phyloP scores from a whole-genome alignment of 2,888 invertebrate genomes.

The Cactoblastis cactorum region DNA sequence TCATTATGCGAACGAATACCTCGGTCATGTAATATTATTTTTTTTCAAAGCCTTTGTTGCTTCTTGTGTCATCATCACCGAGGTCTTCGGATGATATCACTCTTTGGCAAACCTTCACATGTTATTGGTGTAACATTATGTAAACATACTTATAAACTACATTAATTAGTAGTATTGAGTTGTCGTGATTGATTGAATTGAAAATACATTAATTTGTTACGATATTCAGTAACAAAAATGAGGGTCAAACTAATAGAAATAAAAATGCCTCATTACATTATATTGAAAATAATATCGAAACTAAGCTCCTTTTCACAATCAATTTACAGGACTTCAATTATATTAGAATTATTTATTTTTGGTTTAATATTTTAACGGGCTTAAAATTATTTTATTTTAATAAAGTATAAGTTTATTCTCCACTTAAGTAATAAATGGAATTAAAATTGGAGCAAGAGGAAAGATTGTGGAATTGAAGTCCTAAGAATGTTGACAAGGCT shows the following conservation, averaged over 20 bases:
- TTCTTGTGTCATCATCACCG: constrained; percentile 54
- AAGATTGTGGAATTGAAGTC: constrained; percentile 41
- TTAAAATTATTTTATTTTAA: background rate
- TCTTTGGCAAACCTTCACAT: constrained; percentile 45
- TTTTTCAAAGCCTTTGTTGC: constrained; percentile 34
- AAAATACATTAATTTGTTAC: background rate
- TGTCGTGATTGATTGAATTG: constrained; percentile 17
- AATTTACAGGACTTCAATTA: no score
- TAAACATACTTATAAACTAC: background rate
- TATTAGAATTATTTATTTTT: no score
- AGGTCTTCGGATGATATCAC: constrained; percentile 64
- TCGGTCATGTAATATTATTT: constrained; percentile 17
- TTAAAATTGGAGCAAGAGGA: constrained; percentile 26
- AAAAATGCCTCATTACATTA: background rate
- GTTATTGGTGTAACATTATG: constrained; percentile 42
- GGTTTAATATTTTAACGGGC: background rate
- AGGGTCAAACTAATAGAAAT: background rate
- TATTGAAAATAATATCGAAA: background rate
- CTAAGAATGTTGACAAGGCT: constrained; percentile 33
- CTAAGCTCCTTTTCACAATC: no score
- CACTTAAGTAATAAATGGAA: constrained; percentile 16
- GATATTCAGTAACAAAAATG: background rate
- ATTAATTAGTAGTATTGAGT: constrained; percentile 14
- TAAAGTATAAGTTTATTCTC: background rate
- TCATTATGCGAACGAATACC: constrained; percentile 8